Evolutionary conservation across 1,140 invertebrate species (phyloP), one percentile per base, ranked within the genome.

Genomic region (Papilio helenus): DNA sequence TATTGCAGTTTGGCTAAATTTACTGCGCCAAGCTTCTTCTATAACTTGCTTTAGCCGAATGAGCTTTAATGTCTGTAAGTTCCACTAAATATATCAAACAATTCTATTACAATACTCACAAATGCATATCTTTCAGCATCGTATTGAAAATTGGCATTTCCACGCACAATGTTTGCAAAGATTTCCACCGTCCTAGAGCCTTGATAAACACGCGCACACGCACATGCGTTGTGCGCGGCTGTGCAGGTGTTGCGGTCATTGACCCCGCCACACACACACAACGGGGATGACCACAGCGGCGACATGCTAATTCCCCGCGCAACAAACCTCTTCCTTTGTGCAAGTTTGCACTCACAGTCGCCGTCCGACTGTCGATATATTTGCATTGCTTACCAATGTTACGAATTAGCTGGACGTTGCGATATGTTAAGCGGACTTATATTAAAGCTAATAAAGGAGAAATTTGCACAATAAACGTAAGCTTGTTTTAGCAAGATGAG

Each of bases 181-280:
- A 82, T 84, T 84, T 82, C 79, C 83, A 82, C 74, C 46, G 65
- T 77, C 23, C 79, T 80, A 83, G 81, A 80, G 82, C 80, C 80
- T 86, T 90, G 89, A 91, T 91, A 89, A 89, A 89, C 84, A 86
- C 85, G 80, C 85, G 89, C 82, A 74, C 82, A 81, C 42, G 26
- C 73, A 79, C 29, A 55, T 58, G 55, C 51, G 20, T 44, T 51
- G 14, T 9, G 44, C 73, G 20, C 23, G 10, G 10, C 88, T 92
- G 90, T 88, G 91, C 92, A 93, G 91, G 90, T 93, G 91, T 92
- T 89, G 87, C 86, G 92, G 92, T 93, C 92, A 90, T 80, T 88
- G 91, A 87, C 92, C 46, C 44, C 39, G 65, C 68, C 20, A 78
- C 79, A 68, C 82, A 78, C 79, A 73, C 79, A 82, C 55, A 42